These are phyloP conservation scores for Nomia melanderi DNA, from an alignment of 1,140 invertebrate genomes.

Conservation along the genomic window DNA sequence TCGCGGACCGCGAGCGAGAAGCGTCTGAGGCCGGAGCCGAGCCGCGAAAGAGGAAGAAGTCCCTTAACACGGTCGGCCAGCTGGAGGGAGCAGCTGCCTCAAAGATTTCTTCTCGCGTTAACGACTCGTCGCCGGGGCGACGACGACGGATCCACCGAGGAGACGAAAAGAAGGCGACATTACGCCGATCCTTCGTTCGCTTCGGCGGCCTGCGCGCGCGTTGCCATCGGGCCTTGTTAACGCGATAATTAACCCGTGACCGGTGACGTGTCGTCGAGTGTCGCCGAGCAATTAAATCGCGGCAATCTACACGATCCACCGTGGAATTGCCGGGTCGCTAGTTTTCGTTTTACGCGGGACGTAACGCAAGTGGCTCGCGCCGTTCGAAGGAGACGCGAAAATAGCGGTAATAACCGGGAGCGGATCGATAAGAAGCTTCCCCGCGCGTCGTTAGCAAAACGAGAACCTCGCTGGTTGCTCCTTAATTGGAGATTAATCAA, in stretches of 20 bases:
- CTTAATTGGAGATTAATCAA: constrained; percentile 21
- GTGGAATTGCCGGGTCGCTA: constrained; percentile 25
- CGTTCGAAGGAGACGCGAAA: neutral
- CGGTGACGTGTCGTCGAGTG: constrained; percentile 38
- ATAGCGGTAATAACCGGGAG: constrained; percentile 19
- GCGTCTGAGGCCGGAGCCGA: neutral
- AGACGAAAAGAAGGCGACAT: constrained; percentile 8
- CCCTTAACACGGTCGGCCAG: neutral
- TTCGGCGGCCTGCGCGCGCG: too few relatives aligned
- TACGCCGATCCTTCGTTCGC: too few relatives aligned
- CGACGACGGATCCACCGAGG: neutral
- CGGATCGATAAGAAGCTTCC: constrained; percentile 26
- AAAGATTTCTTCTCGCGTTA: constrained; percentile 28
- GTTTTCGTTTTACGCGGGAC: neutral
- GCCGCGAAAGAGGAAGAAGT: neutral
- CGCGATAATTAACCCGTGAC: constrained; percentile 48
- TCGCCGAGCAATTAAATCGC: constrained; percentile 48
- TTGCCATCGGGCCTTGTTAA: constrained; percentile 36
- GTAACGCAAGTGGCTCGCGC: constrained; percentile 17
- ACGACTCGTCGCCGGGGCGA: neutral
- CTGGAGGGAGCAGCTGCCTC: neutral
- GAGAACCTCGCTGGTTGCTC: neutral
- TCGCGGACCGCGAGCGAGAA: constrained; percentile 15
- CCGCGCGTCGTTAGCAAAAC: neutral
- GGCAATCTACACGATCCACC: constrained; percentile 37